Evolutionary conservation across 2,888 invertebrate species (phyloP), one percentile per base, ranked within the genome.

Genomic region (Arrhopalites spinosus): DNA sequence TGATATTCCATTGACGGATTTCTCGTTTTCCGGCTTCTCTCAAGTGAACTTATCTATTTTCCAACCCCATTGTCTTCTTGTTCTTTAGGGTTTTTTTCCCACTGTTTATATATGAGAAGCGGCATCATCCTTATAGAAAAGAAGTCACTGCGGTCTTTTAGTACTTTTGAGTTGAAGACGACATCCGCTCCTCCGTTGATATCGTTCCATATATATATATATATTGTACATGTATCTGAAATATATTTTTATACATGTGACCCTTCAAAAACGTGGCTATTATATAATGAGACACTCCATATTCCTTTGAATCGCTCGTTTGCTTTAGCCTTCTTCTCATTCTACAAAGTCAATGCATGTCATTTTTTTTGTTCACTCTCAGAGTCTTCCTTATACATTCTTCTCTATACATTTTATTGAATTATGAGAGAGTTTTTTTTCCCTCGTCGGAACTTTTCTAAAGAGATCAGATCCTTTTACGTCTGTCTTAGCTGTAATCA

Each of bases 1-100:
- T 81, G 81, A 81, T 81, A 81, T 81, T 81, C 81, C 78, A 81
- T 81, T 80, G 81, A 81, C 81, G 80, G 76, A 80, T 80, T 80
- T 80, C 79, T 78, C 79, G 79, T 81, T 80, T 81, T 81, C 80
- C 78, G 79, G 78, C 70, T 70, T 36, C 70, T 70, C 53, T 70
- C 70, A 70, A 70, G 70, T 70, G 59, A 70, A 70, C 70, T 70
- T 70, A 70, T 70, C 70, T 76, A 77, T 78, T 76, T 77, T 74
- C 75, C 78, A 78, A 75, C 77, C 72, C 74, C 70, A 70, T 70
- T 74, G 75, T 73, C 72, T 77, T 56, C 50, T 69, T 45, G 17
- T 25, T 63, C 27, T 43, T 43, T 1, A 53, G 47, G 56, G 70
- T 56, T 59, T 59, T 70, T 70, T 66, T 29, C 17, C 25, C 61